Evolutionary conservation across 2,888 invertebrate species (phyloP).

Genomic region (Synergus umbraculus): DNA sequence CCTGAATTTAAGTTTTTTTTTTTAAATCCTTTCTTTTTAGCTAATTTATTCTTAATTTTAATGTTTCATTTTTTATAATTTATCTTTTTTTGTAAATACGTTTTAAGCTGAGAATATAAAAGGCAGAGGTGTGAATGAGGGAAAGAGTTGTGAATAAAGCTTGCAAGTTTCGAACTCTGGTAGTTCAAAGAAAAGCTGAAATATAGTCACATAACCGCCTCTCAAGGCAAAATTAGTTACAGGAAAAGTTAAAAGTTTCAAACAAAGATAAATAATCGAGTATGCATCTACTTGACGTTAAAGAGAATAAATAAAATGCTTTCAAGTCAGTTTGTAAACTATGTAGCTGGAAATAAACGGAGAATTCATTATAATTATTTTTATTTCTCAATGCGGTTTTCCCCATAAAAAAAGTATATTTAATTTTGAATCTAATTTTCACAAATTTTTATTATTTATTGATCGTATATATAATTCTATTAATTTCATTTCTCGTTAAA

Average conservation of each 20-base stretch:
- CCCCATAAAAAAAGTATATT: too few species aligned
- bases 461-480: too few species aligned
- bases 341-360: not conserved
- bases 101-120: not conserved
- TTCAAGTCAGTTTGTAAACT: not conserved
- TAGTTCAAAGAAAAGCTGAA: not conserved
- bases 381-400: not conserved
- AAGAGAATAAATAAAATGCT: conserved; percentile 19
- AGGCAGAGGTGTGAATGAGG: not conserved
- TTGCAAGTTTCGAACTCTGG: not conserved
- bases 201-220: not conserved
- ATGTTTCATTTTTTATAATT: not conserved
- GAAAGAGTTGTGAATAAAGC: not conserved
- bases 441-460: too few species aligned
- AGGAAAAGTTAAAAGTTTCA: conserved; percentile 21
- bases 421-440: too few species aligned
- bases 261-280: conserved; percentile 6
- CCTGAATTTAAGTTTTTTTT: too few species aligned
- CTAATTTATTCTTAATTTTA: too few species aligned
- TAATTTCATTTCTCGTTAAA: too few species aligned
- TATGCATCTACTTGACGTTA: not conserved
- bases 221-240: not conserved
- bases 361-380: not conserved
- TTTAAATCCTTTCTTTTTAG: too few species aligned
- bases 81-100: not conserved